Conservation (phyloP, 2,888 invertebrate genomes). For the Alloplasta piceator region DNA sequence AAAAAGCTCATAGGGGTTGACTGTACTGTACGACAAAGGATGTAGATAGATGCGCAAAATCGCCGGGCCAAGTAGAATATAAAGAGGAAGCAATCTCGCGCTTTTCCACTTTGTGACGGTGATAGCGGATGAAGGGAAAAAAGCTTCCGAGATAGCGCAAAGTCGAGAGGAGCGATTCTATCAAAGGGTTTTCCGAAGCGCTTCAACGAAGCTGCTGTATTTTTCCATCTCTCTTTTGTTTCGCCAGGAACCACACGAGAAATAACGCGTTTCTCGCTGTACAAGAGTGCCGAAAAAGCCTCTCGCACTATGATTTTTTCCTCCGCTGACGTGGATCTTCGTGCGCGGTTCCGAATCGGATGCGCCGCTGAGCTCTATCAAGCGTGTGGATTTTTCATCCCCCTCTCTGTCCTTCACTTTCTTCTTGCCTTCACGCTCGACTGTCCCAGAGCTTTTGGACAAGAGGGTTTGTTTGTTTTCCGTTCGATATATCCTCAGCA, state of each 20-base stretch:
- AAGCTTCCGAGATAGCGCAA: slow-evolving; percentile 59
- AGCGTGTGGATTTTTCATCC: slow-evolving; percentile 59
- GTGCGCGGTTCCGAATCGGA: slow-evolving; percentile 57
- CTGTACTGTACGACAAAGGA: slow-evolving; percentile 29
- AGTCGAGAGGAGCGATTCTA: slow-evolving; percentile 55
- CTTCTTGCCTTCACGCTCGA: slow-evolving; percentile 59
- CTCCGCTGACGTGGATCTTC: slow-evolving; percentile 62
- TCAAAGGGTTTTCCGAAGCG: slow-evolving; percentile 62
- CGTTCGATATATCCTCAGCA: slow-evolving; percentile 46
- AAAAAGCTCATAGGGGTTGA: slow-evolving; percentile 60
- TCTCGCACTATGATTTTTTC: slow-evolving; percentile 61
- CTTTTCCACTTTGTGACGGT: slow-evolving; percentile 43
- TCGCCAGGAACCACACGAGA: slow-evolving; percentile 26
- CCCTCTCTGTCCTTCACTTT: slow-evolving; percentile 22
- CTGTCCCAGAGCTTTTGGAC: slow-evolving; percentile 46
- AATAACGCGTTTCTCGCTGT: slow-evolving; percentile 56
- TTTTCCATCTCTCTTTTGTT: slow-evolving; percentile 39
- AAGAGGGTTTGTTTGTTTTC: slow-evolving; percentile 53
- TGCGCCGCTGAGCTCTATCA: slow-evolving; percentile 10
- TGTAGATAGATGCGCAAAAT: slow-evolving; percentile 50
- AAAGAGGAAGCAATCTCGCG: slow-evolving; percentile 61
- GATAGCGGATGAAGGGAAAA: slow-evolving; percentile 41
- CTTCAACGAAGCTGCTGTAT: slow-evolving; percentile 26
- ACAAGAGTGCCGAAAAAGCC: slow-evolving; percentile 33
- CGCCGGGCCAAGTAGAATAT: slow-evolving; percentile 61